Conservation (phyloP, 2,888 invertebrate genomes). For the Polymixis flavicincta region DNA sequence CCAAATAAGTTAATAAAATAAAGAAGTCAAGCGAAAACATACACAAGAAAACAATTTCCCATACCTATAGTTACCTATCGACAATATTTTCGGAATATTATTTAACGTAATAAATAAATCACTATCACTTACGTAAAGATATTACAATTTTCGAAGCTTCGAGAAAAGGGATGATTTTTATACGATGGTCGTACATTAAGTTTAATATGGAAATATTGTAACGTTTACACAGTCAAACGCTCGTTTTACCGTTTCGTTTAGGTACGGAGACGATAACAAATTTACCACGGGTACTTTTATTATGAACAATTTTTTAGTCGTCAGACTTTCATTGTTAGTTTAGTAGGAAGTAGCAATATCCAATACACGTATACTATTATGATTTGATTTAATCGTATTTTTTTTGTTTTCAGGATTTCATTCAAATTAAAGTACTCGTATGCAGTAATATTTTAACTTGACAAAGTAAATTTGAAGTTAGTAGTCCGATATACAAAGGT, state of each 20-base stretch:
- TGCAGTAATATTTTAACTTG: neutral
- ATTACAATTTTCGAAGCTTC: conserved; percentile 45
- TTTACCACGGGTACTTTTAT: conserved; percentile 46
- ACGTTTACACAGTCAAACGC: conserved; percentile 29
- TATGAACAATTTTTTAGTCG: too few relatives aligned
- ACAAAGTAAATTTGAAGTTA: neutral
- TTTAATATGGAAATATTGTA: conserved; percentile 25
- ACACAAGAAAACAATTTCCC: conserved; percentile 77
- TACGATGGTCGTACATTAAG: conserved; percentile 1
- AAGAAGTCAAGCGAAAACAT: conserved; percentile 83
- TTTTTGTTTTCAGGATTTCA: conserved; percentile 1
- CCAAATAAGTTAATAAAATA: conserved; percentile 85
- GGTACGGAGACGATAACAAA: conserved; percentile 51
- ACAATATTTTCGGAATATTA: conserved; percentile 58
- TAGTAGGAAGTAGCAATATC: conserved; percentile 12
- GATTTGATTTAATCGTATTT: neutral
- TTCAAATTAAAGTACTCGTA: neutral
- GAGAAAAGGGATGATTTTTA: neutral
- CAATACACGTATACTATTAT: conserved; percentile 14
- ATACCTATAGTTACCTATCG: conserved; percentile 61
- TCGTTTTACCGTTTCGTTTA: conserved; percentile 47
- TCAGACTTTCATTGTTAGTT: conserved; percentile 33
- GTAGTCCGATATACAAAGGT: neutral
- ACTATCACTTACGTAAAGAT: conserved; percentile 37
- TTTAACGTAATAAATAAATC: conserved; percentile 11